Evolutionary conservation across 2,888 invertebrate species (phyloP), one percentile per base, ranked within the genome.

Genomic region (Sussaba pulchella): DNA sequence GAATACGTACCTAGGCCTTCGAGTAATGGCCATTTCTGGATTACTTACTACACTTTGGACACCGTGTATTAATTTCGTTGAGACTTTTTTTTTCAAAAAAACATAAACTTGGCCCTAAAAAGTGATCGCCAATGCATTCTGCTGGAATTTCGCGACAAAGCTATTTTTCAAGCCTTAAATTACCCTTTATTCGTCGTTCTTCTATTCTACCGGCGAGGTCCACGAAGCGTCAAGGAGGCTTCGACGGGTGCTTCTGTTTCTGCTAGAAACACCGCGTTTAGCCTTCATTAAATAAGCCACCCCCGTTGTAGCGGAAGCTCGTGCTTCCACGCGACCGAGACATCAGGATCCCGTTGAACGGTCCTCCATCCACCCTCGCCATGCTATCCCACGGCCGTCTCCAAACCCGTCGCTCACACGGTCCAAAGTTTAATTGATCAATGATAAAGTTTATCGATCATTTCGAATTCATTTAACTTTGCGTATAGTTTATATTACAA

Each of bases 361-460:
- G 70, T 54, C 24, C 71, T 47, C 57, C 63, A 47, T 80, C 75
- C 75, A 71, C 74, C 81, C 82, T 81, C 84, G 78, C 74, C 59
- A 45, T 73, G 69, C 75, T 70, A 73, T 78, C 77, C 73, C 73
- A 43, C 72, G 69, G 45, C 76, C 81, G 82, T 72, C 81, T 76
- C 76, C 63, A 71, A 71, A 61, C 82, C 70, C 82, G 86, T 86
- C 92, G 91, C 91, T 92, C 92, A 92, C 91, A 92, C 91, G 91
- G 86, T 87, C 63, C 89, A 91, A 92, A 92, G 90, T 92, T 92
- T 92, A 92, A 92, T 92, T 92, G 92, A 92, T 92, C 92, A 92
- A 92, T 92, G 92, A 92, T 92, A 92, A 92, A 92, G 88, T 92
- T 92, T 92, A 92, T 92, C 92, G 91, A 92, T 92, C 92, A 92